Percentiles rank a stretch among this genome's conserved stretches.
Evolutionary conservation across 2,797 vertebrate genomes (phyloP).

Genomic region (Morelia viridis): DNA sequence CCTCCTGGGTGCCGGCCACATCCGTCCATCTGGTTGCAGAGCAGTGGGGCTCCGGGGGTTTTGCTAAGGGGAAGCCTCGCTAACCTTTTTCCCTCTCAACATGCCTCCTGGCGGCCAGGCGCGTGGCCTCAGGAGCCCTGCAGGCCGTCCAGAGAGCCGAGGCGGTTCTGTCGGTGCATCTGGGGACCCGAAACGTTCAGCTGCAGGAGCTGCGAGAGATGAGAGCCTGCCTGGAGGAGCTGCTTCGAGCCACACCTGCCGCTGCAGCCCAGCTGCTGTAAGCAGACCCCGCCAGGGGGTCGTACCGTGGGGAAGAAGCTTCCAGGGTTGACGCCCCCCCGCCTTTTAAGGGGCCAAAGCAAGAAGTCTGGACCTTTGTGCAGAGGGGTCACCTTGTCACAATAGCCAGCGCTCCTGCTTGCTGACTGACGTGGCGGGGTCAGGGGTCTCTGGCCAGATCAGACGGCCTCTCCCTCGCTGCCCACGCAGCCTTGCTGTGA

Average conservation of each 20-base stretch:
- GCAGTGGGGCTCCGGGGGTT: not conserved
- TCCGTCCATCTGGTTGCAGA: not conserved
- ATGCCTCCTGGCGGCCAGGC: constrained; percentile 70
- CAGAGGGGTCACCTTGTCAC: not conserved
- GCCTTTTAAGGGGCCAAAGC: not conserved
- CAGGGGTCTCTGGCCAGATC: not conserved
- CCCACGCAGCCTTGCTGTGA: not conserved
- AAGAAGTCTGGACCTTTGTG: not conserved
- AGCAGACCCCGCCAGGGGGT: not conserved
- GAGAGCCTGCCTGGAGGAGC: constrained; percentile 81
- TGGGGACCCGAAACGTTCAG: constrained; percentile 76
- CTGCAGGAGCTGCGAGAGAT: constrained; percentile 87
- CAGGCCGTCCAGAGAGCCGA: constrained; percentile 80
- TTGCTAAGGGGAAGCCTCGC: not conserved
- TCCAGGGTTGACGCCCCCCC: not conserved
- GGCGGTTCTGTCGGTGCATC: constrained; percentile 81
- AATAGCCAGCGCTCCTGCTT: not conserved
- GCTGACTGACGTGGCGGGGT: not conserved
- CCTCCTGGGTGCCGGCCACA: too few species aligned
- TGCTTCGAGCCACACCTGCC: constrained; percentile 46
- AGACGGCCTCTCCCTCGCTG: not conserved
- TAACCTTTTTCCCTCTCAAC: not conserved
- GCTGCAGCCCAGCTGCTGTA: constrained; percentile 10
- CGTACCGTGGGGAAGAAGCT: constrained; percentile 28
- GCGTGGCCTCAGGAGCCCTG: constrained; percentile 77